These are phyloP conservation scores for Tyrophagus putrescentiae DNA, from an alignment of 1,140 invertebrate species.

Conservation along the genomic window DNA sequence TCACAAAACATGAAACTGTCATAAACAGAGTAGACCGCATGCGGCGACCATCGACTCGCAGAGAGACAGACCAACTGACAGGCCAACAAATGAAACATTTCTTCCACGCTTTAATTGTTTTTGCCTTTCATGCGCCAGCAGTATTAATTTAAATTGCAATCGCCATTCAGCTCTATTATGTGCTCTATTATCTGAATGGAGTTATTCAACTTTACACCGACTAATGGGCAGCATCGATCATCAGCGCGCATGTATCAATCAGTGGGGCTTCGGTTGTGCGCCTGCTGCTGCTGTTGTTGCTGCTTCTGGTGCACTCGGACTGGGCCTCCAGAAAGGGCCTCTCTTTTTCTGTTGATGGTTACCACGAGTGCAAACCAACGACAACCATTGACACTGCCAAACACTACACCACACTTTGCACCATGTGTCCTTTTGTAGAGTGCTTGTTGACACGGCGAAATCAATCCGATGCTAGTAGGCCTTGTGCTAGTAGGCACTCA, in stretches of 20 bases:
- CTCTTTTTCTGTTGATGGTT: no score
- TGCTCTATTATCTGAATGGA: slow-evolving; percentile 11
- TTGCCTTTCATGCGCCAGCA: not conserved
- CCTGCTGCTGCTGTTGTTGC: no score
- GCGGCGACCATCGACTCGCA: not conserved
- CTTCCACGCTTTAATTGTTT: slow-evolving; percentile 9
- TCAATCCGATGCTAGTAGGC: no score
- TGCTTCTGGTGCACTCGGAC: no score
- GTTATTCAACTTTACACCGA: not conserved
- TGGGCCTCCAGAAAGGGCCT: no score
- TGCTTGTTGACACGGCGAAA: no score
- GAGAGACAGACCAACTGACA: slow-evolving; percentile 3
- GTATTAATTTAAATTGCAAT: slow-evolving; percentile 12
- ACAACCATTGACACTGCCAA: no score
- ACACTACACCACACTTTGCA: no score
- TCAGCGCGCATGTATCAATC: slow-evolving; percentile 8
- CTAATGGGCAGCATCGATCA: slow-evolving; percentile 13
- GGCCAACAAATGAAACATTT: not conserved
- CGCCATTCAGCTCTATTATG: slow-evolving; percentile 10
- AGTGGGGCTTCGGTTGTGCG: no score
- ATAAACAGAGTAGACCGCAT: slow-evolving; percentile 14
- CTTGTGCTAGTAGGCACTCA: no score
- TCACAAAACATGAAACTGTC: slow-evolving; percentile 16
- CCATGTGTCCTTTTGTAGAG: no score
- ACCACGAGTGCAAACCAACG: no score